phyloP scores from a whole-genome alignment of 2,888 invertebrate species.

The Cephus pulcher region DNA sequence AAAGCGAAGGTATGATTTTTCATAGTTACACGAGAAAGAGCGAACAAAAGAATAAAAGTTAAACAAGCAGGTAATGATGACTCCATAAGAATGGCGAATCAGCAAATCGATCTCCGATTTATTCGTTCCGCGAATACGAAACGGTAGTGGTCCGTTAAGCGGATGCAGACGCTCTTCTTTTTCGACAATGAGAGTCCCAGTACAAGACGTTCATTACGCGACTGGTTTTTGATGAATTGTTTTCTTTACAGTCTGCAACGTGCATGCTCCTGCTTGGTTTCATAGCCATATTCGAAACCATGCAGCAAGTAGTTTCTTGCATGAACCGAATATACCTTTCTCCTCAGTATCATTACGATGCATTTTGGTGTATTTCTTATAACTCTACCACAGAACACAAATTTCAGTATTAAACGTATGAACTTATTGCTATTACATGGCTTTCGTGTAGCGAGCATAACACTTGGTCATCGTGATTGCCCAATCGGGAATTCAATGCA shows the following conservation, averaged over 20 bases:
- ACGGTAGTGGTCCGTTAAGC: constrained; percentile 4
- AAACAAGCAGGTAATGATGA: background rate
- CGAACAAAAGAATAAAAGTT: background rate
- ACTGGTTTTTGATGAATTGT: background rate
- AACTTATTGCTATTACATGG: background rate
- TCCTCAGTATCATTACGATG: background rate
- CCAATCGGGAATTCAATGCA: constrained; percentile 33
- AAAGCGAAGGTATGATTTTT: background rate
- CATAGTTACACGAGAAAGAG: background rate
- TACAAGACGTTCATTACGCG: background rate
- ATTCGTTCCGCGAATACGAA: constrained; percentile 6
- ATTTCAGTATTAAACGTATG: background rate
- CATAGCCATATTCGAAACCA: background rate
- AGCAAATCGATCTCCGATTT: background rate
- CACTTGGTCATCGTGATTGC: constrained; percentile 16
- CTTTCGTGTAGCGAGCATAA: background rate
- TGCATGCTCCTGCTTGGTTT: background rate
- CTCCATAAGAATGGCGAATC: background rate
- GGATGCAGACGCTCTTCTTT: background rate
- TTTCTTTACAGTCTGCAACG: background rate
- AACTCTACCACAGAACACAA: too few species aligned
- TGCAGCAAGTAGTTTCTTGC: background rate
- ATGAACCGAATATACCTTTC: background rate
- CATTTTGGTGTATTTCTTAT: background rate
- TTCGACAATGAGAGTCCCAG: background rate